Evolutionary conservation across 2,888 invertebrate genomes (phyloP).

Genomic region (Andrena bicolor): DNA sequence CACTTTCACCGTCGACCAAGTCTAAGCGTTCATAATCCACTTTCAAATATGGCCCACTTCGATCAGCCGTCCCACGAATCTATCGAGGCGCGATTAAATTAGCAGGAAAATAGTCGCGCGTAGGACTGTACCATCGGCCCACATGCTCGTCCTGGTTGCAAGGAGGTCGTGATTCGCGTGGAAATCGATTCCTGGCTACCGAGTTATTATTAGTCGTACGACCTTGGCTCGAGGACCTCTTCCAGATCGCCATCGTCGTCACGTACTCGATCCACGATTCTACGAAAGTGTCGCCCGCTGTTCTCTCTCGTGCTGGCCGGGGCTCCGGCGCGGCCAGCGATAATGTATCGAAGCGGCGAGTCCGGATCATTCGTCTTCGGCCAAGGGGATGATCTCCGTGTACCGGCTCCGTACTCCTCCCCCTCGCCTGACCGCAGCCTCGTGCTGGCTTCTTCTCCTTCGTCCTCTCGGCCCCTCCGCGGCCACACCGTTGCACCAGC

Average conservation of each 20-base stretch:
- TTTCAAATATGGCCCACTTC: constrained; percentile 9
- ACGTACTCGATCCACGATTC: constrained; percentile 66
- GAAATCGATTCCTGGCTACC: constrained; percentile 49
- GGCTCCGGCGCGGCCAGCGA: constrained; percentile 35
- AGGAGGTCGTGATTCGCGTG: constrained; percentile 35
- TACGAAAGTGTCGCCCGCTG: constrained; percentile 61
- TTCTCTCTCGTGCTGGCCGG: constrained; percentile 41
- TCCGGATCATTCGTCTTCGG: constrained; percentile 67
- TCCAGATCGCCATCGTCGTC: constrained; percentile 63
- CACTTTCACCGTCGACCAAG: constrained; percentile 30
- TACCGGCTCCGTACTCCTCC: constrained; percentile 52
- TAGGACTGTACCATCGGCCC: constrained; percentile 24
- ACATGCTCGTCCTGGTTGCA: constrained; percentile 33
- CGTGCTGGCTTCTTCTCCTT: background rate
- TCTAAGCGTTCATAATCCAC: background rate
- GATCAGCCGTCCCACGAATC: constrained; percentile 5
- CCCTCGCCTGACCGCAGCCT: background rate
- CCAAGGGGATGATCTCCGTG: constrained; percentile 63
- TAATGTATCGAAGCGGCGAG: constrained; percentile 50
- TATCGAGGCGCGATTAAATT: constrained; percentile 9
- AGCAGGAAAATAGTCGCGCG: background rate
- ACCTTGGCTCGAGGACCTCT: constrained; percentile 58
- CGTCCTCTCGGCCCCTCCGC: background rate
- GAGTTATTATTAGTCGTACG: constrained; percentile 66
- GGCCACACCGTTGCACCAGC: background rate